phyloP scores from a whole-genome alignment of 1,140 invertebrate species.

The Hesperophylax magnus region DNA sequence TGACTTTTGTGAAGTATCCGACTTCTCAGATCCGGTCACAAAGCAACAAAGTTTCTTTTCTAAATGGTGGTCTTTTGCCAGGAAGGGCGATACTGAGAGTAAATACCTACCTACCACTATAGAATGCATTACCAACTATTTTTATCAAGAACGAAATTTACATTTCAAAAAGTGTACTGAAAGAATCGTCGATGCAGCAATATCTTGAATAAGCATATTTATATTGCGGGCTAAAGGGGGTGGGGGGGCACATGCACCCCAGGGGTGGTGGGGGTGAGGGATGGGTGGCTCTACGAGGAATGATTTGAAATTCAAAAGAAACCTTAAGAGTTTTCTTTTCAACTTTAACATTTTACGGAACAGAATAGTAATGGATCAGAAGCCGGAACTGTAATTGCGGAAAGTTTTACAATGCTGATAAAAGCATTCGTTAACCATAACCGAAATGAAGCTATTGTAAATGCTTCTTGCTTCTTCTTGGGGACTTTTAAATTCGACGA shows the following conservation, averaged over 20 bases:
- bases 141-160: conserved; percentile 56
- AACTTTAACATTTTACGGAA: conserved; percentile 54
- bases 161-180: conserved; percentile 56
- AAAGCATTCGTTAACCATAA: not conserved
- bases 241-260: not conserved
- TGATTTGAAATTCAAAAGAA: conserved; percentile 58
- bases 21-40: no score
- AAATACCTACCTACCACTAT: no score
- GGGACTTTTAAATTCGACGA: no score
- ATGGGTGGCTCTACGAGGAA: conserved; percentile 38
- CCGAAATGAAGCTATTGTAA: no score
- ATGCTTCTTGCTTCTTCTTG: no score
- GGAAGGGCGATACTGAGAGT: no score
- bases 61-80: no score
- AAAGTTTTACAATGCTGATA: conserved; percentile 39
- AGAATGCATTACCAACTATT: conserved; percentile 55
- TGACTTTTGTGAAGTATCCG: no score
- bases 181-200: conserved; percentile 57
- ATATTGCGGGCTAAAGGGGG: conserved; percentile 49
- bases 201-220: conserved; percentile 55
- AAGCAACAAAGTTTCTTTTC: no score
- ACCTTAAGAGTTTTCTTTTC: conserved; percentile 56
- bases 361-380: conserved; percentile 48
- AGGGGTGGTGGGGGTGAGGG: conserved; percentile 13
- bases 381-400: conserved; percentile 43